Base-by-base conservation (phyloP, 2,888 invertebrate genomes). In the Salpingus planirostris region DNA sequence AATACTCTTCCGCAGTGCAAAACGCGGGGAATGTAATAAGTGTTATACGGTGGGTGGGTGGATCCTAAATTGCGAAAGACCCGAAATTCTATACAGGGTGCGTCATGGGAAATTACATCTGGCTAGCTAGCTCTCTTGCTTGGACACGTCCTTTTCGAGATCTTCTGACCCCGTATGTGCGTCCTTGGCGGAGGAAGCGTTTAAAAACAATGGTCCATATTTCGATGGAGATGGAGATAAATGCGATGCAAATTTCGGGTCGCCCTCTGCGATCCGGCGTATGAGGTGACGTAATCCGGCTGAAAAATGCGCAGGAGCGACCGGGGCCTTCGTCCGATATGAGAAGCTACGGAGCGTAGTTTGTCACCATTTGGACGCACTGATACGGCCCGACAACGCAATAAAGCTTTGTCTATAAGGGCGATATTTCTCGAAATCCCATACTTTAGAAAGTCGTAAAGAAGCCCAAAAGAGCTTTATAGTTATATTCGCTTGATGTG, bases 371-470 rank as follows among this genome's bases (percentile, higher is more conserved):
- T 60, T 59, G 53, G 47, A 54, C 48, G 50, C 47, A 46, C 46
- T 54, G 49, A 52, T 52, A 52, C 51, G 46, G 49, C 47, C 33
- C 47, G 47, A 51, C 47, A 50, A 45, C 42, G 57, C 60, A 56
- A 62, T 62, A 61, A 62, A 60, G 59, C 60, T 59, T 60, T 61
- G 62, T 63, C 63, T 61, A 58, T 57, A 58, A 53, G 53, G 55
- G 59, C 47, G 56, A 60, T 60, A 60, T 59, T 55, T 61, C 59
- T 56, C 46, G 51, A 59, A 62, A 62, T 60, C 60, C 60, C 57
- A 59, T 62, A 60, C 60, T 62, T 62, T 60, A 59, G 59, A 57
- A 57, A 59, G 51, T 54, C 59, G 55, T 62, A 62, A 62, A 62
- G 56, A 51, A 58, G 52, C 52, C 57, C 52, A 57, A 60, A 56